Conservation (phyloP, 2,888 invertebrate species). For the Leucoma salicis region DNA sequence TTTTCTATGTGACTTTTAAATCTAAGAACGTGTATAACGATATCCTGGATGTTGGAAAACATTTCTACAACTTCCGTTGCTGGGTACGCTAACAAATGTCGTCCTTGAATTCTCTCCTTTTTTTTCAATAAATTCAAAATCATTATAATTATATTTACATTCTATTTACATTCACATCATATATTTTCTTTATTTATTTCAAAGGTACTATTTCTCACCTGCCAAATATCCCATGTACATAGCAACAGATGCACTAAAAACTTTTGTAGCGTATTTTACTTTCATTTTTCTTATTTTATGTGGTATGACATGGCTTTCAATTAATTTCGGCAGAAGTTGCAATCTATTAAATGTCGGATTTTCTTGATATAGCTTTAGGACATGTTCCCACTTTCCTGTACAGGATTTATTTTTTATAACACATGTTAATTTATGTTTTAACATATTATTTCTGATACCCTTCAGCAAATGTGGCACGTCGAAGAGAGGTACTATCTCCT, state of each 20-base stretch:
- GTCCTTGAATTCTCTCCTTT: too few species aligned
- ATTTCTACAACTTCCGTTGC: too few species aligned
- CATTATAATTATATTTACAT: too few species aligned
- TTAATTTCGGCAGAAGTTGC: slow-evolving; percentile 28
- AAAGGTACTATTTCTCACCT: background rate
- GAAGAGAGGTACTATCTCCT: slow-evolving; percentile 2
- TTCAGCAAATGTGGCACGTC: background rate
- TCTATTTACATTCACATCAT: too few species aligned
- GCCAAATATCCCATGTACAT: background rate
- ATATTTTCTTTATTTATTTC: too few species aligned
- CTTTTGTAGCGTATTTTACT: slow-evolving; percentile 20
- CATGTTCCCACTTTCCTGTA: slow-evolving; percentile 7
- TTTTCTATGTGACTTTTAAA: too few species aligned
- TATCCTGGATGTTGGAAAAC: too few species aligned
- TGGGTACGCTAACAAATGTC: too few species aligned
- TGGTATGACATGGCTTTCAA: slow-evolving; percentile 24
- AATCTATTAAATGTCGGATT: slow-evolving; percentile 6
- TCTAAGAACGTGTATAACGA: too few species aligned
- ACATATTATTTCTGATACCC: background rate
- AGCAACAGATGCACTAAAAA: slow-evolving; percentile 19
- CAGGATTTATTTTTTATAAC: background rate
- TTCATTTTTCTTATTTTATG: slow-evolving; percentile 24
- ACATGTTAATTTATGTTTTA: background rate
- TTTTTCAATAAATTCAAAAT: too few species aligned
- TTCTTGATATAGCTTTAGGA: slow-evolving; percentile 1